Base-by-base conservation (phyloP, 2,888 invertebrate species). In the Nomada fabriciana region DNA sequence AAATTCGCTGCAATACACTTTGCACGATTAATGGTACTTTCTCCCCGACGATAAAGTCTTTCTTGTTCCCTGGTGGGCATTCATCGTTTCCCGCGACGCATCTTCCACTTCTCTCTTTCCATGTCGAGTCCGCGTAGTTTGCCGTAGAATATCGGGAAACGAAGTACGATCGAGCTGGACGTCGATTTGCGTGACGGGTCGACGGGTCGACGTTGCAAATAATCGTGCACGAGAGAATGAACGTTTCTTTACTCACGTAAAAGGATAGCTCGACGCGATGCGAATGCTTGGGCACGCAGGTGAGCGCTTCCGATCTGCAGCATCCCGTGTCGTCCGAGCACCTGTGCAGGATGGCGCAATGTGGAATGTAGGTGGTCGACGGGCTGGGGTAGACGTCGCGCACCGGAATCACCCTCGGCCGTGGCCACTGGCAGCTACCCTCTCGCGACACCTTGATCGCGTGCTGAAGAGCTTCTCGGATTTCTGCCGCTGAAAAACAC, bases 321-420 rank as follows among this genome's bases (percentile, higher is more conserved):
- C 98, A 98, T 72, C 98, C 98, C 25, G 97, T 96, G 94, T 98
- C 97, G 88, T 97, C 97, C 15, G 97, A 96, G 93, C 98, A 98
- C 83, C 97, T 96, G 93, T 98, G 97, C 71, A 98, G 94, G 70
- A 97, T 96, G 20, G 98, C 98, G 92, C 98, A 98, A 68, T 97
- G 96, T 0, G 98, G 98, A 90, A 96, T 95, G 94, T 98, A 98
- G 25, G 96, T 95, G 87, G 96, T 97, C 82, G 96, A 95, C 2
- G 96, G 95, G 80, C 96, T 96, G 0, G 97, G 96, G 82, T 97
- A 96, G 42, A 96, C 95, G 71, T 96, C 96, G 70, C 96, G 95
- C 29, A 98, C 97, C 64, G 96, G 95, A 70, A 98, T 95, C 91
- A 98, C 96, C 86, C 97, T 96, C 15, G 97, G 96, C 85, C 96